Percentiles rank a stretch among this genome's conserved stretches.
phyloP scores from a whole-genome alignment of 2,888 invertebrate genomes.

The Drosophila colorata region DNA sequence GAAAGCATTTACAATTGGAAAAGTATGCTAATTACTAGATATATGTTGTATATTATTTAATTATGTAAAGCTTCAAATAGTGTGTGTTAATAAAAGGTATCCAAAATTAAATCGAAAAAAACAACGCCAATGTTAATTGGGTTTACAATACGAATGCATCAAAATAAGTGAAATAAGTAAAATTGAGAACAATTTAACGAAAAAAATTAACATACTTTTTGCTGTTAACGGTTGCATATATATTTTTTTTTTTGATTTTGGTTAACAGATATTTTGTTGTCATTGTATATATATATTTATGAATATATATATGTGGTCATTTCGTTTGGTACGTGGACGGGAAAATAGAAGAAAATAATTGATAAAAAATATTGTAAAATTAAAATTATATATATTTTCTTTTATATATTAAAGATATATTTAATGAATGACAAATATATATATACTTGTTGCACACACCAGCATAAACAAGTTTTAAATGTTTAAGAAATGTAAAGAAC shows the following conservation, averaged over 20 bases:
- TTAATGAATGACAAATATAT: slow-evolving; percentile 13
- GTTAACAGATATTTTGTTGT: too few species aligned
- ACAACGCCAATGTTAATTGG: slow-evolving; percentile 43
- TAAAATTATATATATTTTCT: slow-evolving; percentile 45
- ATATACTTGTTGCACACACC: slow-evolving; percentile 23
- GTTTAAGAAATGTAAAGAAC: slow-evolving; percentile 3
- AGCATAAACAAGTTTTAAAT: neutral
- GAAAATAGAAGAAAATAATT: slow-evolving; percentile 73
- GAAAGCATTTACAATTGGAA: slow-evolving; percentile 19
- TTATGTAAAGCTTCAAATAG: slow-evolving; percentile 8
- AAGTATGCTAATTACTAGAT: neutral
- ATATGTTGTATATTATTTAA: neutral
- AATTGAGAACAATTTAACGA: slow-evolving; percentile 32
- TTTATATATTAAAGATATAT: slow-evolving; percentile 25
- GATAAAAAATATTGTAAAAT: slow-evolving; percentile 66
- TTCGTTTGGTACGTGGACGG: slow-evolving; percentile 62
- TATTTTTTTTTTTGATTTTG: slow-evolving; percentile 6
- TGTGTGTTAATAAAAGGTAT: slow-evolving; percentile 23
- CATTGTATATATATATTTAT: slow-evolving; percentile 17
- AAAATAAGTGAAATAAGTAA: slow-evolving; percentile 19
- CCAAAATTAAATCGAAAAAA: slow-evolving; percentile 21
- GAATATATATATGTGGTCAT: slow-evolving; percentile 8
- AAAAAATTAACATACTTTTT: slow-evolving; percentile 74
- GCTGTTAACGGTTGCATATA: slow-evolving; percentile 62
- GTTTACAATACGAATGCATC: slow-evolving; percentile 41